These are phyloP conservation scores for Enteromius fasciolatus DNA, from an alignment of 2,797 vertebrate genomes.

Conservation along the genomic window DNA sequence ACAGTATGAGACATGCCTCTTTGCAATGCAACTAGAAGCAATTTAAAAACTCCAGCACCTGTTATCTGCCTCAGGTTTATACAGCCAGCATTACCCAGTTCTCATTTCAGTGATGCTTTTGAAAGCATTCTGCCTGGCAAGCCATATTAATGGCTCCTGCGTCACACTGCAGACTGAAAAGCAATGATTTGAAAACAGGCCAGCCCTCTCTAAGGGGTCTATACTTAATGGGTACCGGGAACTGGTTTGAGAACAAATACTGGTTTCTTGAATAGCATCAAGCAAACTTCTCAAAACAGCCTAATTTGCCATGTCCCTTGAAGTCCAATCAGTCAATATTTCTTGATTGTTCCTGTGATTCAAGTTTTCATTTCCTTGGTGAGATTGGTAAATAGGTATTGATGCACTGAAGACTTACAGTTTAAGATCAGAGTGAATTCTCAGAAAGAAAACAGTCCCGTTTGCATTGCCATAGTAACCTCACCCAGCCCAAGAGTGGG, in stretches of 20 bases:
- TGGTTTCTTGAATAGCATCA: slow-evolving; percentile 8
- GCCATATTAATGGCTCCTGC: slow-evolving; percentile 2
- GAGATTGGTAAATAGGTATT: neutral
- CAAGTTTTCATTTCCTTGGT: neutral
- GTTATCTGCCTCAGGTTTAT: slow-evolving; percentile 19
- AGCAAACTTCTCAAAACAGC: slow-evolving; percentile 1
- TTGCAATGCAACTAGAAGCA: slow-evolving; percentile 3
- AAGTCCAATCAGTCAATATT: neutral
- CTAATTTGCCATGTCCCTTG: neutral
- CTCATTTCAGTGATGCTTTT: slow-evolving; percentile 5
- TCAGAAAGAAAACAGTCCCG: slow-evolving; percentile 52
- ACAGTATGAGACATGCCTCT: neutral
- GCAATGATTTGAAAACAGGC: slow-evolving; percentile 5
- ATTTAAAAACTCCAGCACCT: slow-evolving; percentile 31
- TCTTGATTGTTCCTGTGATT: slow-evolving; percentile 10
- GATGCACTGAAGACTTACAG: neutral
- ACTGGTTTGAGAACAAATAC: slow-evolving; percentile 9
- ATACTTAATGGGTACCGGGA: neutral
- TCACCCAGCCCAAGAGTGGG: slow-evolving; percentile 31
- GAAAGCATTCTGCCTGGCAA: slow-evolving; percentile 11
- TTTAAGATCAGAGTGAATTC: neutral
- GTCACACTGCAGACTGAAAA: slow-evolving; percentile 17
- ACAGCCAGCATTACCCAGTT: slow-evolving; percentile 18
- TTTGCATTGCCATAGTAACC: slow-evolving; percentile 67
- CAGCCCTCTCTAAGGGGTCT: neutral